Evolutionary conservation across 2,113 vertebrate genomes (phyloP), one percentile per base, ranked within the genome.

Genomic region (Sclerurus mexicanus): DNA sequence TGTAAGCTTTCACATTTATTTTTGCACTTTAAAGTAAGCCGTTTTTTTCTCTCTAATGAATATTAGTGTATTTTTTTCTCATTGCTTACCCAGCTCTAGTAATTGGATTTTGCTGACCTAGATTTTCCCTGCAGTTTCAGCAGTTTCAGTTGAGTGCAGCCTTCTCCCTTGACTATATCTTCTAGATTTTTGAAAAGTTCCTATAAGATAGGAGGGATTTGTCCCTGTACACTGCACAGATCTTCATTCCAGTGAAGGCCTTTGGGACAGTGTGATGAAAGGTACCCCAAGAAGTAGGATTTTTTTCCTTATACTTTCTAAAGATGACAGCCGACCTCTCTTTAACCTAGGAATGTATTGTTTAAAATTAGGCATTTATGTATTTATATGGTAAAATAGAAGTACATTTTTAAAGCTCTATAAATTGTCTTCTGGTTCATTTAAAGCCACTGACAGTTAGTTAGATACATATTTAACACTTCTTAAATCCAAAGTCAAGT

Each of bases 101-200:
- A 93, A 91, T 84, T 90, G 59, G 74, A 71, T 93, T 91, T 85
- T 90, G n/a, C 35, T 94, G 91, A 76, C 87, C 89, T 92, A 68
- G 50, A 80, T 94, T 94, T 74, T 55, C 42, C 46, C 14, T 80
- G 66, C 44, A 66, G 46, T 75, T 95, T 77, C 71, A 62, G 33
- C 83, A 89, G 39, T 68, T 96, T 87, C 55, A 79, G 31, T 23
- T 52, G 49, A 93, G 35, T 78, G 31, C 37, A 86, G 55, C 20
- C 47, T 93, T 78, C n/a, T 83, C 39, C 31, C 9, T 83, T 90
- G 21, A 20, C 63, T 93, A 84, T 20, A 40, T 74, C 68, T 91
- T 77, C 74, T 44, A 47, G 59, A 22, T 22, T 72, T 83, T 10
- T 72, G 28, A 72, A 46, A 74, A 50, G 60, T 75, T 87, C 52